phyloP scores from a whole-genome alignment of 2,888 invertebrate species.

The Ptilodon capucinus region DNA sequence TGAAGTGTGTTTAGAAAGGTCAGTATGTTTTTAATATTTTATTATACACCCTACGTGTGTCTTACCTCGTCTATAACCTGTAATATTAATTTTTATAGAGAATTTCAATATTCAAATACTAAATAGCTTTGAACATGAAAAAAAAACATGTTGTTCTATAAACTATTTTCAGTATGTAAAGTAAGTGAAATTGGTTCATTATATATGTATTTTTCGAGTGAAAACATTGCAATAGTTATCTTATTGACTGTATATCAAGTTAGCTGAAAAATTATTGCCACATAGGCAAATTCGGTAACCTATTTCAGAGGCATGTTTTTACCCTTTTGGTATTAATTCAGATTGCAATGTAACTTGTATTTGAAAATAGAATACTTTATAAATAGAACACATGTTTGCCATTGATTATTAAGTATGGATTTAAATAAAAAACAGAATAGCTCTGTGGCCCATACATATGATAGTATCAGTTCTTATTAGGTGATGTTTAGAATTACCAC shows the following conservation, averaged over 20 bases:
- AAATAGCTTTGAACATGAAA: neutral
- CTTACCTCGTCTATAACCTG: neutral
- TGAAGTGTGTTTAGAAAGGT: constrained; percentile 49
- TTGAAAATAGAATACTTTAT: neutral
- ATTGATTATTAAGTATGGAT: too few relatives aligned
- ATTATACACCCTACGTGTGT: neutral
- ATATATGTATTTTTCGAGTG: neutral
- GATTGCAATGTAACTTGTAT: neutral
- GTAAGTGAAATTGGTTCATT: neutral
- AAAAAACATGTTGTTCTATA: neutral
- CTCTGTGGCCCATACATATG: too few relatives aligned
- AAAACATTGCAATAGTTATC: neutral
- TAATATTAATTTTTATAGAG: neutral
- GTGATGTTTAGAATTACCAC: too few relatives aligned
- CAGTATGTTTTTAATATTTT: constrained; percentile 25
- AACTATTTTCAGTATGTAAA: neutral
- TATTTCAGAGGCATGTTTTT: neutral
- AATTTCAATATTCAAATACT: neutral
- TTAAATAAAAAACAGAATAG: too few relatives aligned
- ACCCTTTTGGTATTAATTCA: neutral
- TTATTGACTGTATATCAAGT: neutral
- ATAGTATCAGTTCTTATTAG: too few relatives aligned
- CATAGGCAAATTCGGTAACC: constrained; percentile 14
- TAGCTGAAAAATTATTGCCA: constrained; percentile 13
- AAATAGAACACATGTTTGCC: neutral